Evolutionary conservation across 2,888 invertebrate genomes (phyloP), one percentile per base, ranked within the genome.

Genomic region (Cephonodes hylas): DNA sequence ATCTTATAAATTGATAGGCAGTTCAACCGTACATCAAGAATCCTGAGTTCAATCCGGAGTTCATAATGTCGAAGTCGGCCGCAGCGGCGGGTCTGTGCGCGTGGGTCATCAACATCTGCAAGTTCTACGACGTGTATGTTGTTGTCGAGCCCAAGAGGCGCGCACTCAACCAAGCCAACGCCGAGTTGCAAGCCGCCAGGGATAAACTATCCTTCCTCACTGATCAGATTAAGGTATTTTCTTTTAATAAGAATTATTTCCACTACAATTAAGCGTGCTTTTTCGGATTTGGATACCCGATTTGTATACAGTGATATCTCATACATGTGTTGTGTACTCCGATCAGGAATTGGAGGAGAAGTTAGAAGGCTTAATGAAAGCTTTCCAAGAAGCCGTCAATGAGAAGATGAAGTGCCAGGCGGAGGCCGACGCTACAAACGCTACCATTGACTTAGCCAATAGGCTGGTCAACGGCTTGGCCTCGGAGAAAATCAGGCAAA

Each of bases 61-160:
- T 96, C 69, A 96, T 99, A 76, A 85, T 95, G 71, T 93, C 95
- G 0, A 99, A 99, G 87, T 99, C 98, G 0, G 93, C 94, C 34
- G 99, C 99, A 15, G 99, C 99, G 20, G 97, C 98, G 60, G 97
- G 99, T 23, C 92, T 99, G 7, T 98, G 98, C 80, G 95, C 98
- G 1, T 99, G 99, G 98, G 98, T 97, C 1, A 96, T 97, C 70
- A 99, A 99, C 86, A 98, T 99, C 69, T 93, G 96, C 80, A 96
- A 94, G 74, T 98, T 97, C 89, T 96, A 97, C 88, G 96, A 97
- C 61, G 97, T 99, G 27, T 98, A 96, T 86, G 96, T 97, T 65
- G 96, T 97, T 38, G 98, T 99, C 0, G 98, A 98, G 82, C 99
- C 99, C 20, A 97, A 99, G 79, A 93, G 98, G 76, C 93, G 95